phyloP scores from a whole-genome alignment of 2,888 invertebrate genomes.

The Chymomyza fuscimana region DNA sequence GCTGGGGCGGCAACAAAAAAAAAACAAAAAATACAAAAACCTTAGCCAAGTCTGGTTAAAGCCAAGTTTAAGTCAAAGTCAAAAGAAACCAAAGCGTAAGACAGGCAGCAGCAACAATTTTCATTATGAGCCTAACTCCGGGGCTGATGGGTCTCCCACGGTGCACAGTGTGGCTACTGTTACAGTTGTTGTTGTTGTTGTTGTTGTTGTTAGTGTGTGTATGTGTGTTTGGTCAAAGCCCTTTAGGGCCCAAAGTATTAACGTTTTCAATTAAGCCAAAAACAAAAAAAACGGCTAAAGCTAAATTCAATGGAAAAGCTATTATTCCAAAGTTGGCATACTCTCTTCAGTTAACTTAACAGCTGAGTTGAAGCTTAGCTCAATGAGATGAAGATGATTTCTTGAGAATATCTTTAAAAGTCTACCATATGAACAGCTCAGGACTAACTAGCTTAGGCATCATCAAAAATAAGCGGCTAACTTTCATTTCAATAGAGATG shows the following conservation, averaged over 20 bases:
- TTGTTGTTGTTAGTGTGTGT: not conserved
- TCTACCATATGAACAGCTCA: too few species aligned
- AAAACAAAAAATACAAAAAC: too few species aligned
- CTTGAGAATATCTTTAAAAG: not conserved
- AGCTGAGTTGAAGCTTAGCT: not conserved
- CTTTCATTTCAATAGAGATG: too few species aligned
- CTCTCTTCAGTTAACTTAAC: not conserved
- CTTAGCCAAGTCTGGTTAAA: not conserved
- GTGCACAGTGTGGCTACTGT: slow-evolving; percentile 46
- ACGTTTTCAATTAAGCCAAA: slow-evolving; percentile 64
- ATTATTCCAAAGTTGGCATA: too few species aligned
- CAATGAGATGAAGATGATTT: not conserved
- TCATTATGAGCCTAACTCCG: not conserved
- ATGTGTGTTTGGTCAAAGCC: slow-evolving; percentile 21
- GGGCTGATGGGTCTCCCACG: slow-evolving; percentile 59
- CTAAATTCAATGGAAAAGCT: not conserved
- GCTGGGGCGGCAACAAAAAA: slow-evolving; percentile 30
- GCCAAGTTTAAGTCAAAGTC: slow-evolving; percentile 2
- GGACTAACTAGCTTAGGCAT: too few species aligned
- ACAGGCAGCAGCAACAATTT: slow-evolving; percentile 39
- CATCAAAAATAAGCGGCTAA: too few species aligned
- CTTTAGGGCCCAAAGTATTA: slow-evolving; percentile 46
- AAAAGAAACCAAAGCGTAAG: slow-evolving; percentile 35
- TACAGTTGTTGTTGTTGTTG: slow-evolving; percentile 9
- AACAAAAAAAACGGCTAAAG: not conserved